Evolutionary conservation across 2,797 vertebrate species (phyloP).

Genomic region (Spea hammondii): DNA sequence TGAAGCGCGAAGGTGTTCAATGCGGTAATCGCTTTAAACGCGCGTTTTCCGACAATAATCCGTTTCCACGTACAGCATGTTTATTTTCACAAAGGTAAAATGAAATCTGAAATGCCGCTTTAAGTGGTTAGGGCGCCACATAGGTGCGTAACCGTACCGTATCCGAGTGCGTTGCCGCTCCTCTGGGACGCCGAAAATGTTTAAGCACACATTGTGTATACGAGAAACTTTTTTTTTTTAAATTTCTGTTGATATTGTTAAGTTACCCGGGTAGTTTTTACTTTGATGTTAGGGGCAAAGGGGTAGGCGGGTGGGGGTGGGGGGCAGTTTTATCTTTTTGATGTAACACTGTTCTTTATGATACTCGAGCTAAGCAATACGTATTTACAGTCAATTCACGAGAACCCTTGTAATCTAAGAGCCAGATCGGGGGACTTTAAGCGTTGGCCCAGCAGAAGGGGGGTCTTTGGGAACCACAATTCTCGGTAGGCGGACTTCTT

Average conservation of each 20-base stretch:
- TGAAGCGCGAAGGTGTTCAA: too few species aligned
- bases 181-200: not conserved
- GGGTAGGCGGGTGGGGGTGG: conserved; percentile 6
- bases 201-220: conserved; percentile 24
- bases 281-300: conserved; percentile 13
- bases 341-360: conserved; percentile 43
- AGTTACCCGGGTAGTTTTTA: conserved; percentile 33
- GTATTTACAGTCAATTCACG: conserved; percentile 22
- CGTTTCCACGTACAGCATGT: not conserved
- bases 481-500: not conserved
- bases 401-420: conserved; percentile 5
- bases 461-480: conserved; percentile 6
- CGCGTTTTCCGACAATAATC: too few species aligned
- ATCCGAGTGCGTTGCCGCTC: not conserved
- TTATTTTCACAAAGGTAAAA: conserved; percentile 19
- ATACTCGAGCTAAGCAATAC: conserved; percentile 9
- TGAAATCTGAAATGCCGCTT: conserved; percentile 23
- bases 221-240: conserved; percentile 8
- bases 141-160: not conserved
- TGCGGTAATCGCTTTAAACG: too few species aligned
- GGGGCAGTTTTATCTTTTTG: conserved; percentile 23
- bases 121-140: not conserved
- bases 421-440: not conserved
- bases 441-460: not conserved
- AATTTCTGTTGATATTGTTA: conserved; percentile 23